Conservation (phyloP, 2,113 vertebrate genomes). For the Oxygymnocypris stewartii region DNA sequence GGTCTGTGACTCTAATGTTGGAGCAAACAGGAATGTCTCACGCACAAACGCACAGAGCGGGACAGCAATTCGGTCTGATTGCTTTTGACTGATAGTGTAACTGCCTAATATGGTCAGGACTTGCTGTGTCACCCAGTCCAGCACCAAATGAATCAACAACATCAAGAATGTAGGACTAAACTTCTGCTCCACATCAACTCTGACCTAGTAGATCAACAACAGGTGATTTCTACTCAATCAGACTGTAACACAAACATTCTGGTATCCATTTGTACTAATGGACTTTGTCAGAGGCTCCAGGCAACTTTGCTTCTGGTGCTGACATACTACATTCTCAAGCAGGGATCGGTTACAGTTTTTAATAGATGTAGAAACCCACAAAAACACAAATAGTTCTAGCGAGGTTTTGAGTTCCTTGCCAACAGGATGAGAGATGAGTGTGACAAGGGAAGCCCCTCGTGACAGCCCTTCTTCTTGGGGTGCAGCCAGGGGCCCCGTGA, state of each 20-base stretch:
- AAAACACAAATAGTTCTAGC: neutral
- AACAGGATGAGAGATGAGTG: neutral
- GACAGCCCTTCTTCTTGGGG: constrained; percentile 22
- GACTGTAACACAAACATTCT: neutral
- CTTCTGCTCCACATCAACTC: constrained; percentile 14
- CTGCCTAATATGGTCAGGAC: constrained; percentile 34
- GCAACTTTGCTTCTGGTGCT: neutral
- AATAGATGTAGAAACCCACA: neutral
- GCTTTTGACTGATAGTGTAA: neutral
- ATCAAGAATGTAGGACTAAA: constrained; percentile 7
- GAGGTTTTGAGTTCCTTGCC: neutral
- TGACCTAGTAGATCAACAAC: neutral
- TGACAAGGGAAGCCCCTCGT: constrained; percentile 29
- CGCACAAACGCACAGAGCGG: neutral
- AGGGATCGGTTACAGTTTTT: neutral
- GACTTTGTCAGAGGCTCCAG: neutral
- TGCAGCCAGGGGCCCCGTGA: constrained; percentile 35
- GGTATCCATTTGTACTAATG: constrained; percentile 14
- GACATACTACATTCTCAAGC: neutral
- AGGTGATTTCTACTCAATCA: neutral
- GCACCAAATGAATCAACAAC: neutral
- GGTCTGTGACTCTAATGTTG: constrained; percentile 11
- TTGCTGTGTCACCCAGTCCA: constrained; percentile 29
- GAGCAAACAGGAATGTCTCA: constrained; percentile 15
- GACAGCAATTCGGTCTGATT: constrained; percentile 24